A percentile compares a stretch with the other conserved stretches of the same genome.
These are phyloP conservation scores for Periphyllus acericola DNA, from an alignment of 2,888 invertebrate genomes.

Conservation along the genomic window DNA sequence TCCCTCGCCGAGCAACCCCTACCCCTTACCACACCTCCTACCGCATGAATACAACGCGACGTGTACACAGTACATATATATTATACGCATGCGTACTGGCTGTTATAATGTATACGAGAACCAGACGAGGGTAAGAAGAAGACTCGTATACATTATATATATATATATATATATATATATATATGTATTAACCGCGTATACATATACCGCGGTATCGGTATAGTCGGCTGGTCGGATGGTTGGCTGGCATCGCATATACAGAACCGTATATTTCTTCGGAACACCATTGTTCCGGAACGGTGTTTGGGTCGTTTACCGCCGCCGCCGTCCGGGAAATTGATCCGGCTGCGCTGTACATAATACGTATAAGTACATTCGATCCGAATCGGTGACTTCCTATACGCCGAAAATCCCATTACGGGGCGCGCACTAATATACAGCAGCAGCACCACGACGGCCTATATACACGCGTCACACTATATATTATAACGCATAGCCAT, in stretches of 20 bases:
- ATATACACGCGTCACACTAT: neutral
- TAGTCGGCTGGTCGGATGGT: neutral
- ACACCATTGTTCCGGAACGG: conserved; percentile 42
- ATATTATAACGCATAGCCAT: neutral
- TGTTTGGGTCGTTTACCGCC: conserved; percentile 32
- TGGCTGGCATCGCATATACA: neutral
- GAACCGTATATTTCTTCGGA: conserved; percentile 18
- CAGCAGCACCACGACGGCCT: neutral
- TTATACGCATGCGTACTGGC: neutral
- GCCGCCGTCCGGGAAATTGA: conserved; percentile 36
- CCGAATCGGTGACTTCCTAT: conserved; percentile 40
- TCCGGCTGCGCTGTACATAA: conserved; percentile 4
- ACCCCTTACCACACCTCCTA: neutral
- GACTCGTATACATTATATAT: neutral
- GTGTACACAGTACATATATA: neutral
- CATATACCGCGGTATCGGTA: neutral
- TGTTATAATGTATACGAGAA: neutral
- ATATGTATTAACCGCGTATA: neutral
- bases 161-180: neutral
- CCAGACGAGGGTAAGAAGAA: neutral
- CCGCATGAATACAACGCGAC: neutral
- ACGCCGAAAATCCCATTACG: conserved; percentile 38
- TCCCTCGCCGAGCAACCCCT: neutral
- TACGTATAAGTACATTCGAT: conserved; percentile 6
- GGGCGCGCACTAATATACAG: neutral